Percentiles rank a stretch among this genome's conserved stretches.
phyloP scores from a whole-genome alignment of 2,797 vertebrate genomes.

The Acanthis flammea region DNA sequence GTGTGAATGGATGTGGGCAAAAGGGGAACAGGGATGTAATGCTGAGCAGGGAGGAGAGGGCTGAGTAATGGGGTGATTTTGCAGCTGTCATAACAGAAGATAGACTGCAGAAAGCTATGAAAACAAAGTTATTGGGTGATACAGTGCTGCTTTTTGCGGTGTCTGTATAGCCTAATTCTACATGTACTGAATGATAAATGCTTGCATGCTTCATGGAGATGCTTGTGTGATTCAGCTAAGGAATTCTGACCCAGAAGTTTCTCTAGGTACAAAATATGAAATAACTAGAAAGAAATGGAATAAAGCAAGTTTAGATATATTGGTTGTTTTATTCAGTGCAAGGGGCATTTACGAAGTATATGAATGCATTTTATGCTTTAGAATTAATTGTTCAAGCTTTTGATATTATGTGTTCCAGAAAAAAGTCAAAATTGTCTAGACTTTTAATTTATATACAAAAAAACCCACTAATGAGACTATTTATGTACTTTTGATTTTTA shows the following conservation, averaged over 20 bases:
- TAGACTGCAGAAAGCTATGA: background rate
- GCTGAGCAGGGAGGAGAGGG: background rate
- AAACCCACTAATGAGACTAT: background rate
- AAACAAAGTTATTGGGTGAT: background rate
- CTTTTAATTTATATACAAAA: background rate
- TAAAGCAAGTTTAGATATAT: background rate
- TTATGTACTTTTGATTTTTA: background rate
- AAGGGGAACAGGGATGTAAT: background rate
- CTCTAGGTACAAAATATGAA: background rate
- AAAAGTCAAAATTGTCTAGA: background rate
- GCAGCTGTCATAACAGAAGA: constrained; percentile 39
- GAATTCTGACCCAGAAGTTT: background rate
- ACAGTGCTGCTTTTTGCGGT: background rate
- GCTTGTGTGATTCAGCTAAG: background rate
- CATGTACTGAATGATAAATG: background rate
- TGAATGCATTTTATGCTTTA: background rate
- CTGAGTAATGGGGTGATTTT: constrained; percentile 36
- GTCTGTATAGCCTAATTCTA: background rate
- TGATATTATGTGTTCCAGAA: background rate
- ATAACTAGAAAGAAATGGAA: background rate
- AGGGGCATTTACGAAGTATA: background rate
- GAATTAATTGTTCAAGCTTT: background rate
- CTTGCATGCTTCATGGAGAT: background rate
- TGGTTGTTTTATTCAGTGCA: background rate
- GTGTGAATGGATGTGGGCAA: background rate